These are phyloP conservation scores for Paraescarpia echinospica DNA, from an alignment of 1,140 invertebrate genomes.

Conservation along the genomic window DNA sequence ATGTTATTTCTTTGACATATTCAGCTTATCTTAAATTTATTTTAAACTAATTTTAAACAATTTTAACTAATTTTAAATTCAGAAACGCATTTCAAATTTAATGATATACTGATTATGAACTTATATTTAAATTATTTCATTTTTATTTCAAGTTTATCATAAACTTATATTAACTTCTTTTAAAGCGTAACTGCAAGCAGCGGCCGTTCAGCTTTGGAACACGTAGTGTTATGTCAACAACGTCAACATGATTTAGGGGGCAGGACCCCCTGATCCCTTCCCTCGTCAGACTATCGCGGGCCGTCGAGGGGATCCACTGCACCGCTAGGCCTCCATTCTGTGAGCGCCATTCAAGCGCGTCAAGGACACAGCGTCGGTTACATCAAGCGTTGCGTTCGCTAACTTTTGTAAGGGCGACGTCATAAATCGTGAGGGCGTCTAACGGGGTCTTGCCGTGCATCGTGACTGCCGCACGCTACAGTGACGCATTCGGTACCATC, in stretches of 20 bases:
- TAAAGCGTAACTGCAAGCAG: neutral
- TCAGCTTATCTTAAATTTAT: too few relatives aligned
- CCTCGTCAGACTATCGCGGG: neutral
- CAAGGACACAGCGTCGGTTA: neutral
- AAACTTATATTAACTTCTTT: too few relatives aligned
- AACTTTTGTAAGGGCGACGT: neutral
- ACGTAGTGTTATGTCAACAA: neutral
- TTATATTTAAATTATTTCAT: too few relatives aligned
- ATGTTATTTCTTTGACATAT: too few relatives aligned
- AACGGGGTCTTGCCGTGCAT: neutral
- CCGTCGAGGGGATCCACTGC: neutral
- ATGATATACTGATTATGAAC: too few relatives aligned
- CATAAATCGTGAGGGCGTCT: neutral
- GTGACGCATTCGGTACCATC: neutral
- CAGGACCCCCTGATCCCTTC: neutral
- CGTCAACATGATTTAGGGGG: neutral
- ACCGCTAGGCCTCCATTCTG: neutral
- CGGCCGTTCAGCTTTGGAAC: neutral
- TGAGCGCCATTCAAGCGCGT: neutral
- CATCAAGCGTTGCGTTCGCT: neutral
- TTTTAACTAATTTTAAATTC: too few relatives aligned
- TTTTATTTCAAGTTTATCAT: too few relatives aligned
- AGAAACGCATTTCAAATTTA: too few relatives aligned
- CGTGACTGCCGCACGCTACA: neutral
- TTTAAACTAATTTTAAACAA: too few relatives aligned